These are phyloP conservation scores for Anoplius nigerrimus DNA, from an alignment of 2,888 invertebrate species.

Conservation along the genomic window DNA sequence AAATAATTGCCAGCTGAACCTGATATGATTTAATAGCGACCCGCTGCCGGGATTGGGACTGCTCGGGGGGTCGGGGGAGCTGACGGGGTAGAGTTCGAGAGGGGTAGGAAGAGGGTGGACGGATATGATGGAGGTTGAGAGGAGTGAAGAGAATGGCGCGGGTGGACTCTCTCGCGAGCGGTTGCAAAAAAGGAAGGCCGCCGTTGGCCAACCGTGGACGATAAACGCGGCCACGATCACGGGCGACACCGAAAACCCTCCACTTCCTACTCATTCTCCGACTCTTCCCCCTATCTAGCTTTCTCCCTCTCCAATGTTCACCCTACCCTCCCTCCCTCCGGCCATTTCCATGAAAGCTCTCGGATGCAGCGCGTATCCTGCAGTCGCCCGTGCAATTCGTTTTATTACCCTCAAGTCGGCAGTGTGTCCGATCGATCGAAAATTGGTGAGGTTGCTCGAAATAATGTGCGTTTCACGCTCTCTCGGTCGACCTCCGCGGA, in stretches of 20 bases:
- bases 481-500: constrained; percentile 28
- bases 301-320: background rate
- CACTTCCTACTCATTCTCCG: constrained; percentile 7
- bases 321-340: constrained; percentile 14
- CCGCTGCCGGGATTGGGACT: constrained; percentile 19
- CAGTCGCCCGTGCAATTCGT: constrained; percentile 36
- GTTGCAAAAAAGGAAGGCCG: constrained; percentile 41
- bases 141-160: constrained; percentile 12
- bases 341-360: constrained; percentile 34
- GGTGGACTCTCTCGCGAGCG: background rate
- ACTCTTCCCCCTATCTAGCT: background rate
- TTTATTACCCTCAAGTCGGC: constrained; percentile 43
- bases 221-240: constrained; percentile 55
- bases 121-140: constrained; percentile 9
- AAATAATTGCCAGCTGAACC: constrained; percentile 70
- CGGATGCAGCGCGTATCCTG: constrained; percentile 13
- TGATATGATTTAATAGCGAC: constrained; percentile 68
- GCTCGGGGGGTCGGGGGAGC: background rate
- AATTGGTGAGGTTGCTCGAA: constrained; percentile 38
- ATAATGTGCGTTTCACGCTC: constrained; percentile 43
- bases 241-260: constrained; percentile 26
- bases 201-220: constrained; percentile 45
- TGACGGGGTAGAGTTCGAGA: constrained; percentile 11
- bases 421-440: constrained; percentile 39
- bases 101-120: constrained; percentile 5